Evolutionary conservation across 2,888 invertebrate genomes (phyloP), one percentile per base, ranked within the genome.

Genomic region (Lithosia quadra): DNA sequence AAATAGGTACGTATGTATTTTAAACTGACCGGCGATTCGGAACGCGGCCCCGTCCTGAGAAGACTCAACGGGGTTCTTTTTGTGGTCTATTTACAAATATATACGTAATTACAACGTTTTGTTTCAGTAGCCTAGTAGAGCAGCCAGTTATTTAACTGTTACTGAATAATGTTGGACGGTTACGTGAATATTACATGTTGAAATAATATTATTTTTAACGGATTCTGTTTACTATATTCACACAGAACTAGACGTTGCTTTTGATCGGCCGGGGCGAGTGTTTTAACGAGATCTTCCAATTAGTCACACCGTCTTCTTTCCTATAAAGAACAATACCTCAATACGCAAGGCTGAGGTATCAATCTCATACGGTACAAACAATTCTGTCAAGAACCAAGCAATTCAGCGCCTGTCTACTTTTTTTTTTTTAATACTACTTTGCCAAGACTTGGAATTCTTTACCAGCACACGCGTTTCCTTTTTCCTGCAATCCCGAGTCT

Each of bases 21-120:
- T 34, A 34, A 8, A n/a, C 49, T 49, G 49, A 49, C n/a, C 49
- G n/a, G 49, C n/a, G 8, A 15, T 49, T n/a, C 49, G n/a, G 18
- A 9, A 49, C 49, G 28, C 34, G 18, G 39, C 39, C 15, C 49
- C n/a, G 34, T 34, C 34, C 10, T 0, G 18, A 49, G 49, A 49
- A 49, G 49, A 49, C 49, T 49, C 49, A 49, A n/a, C n/a, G 9
- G n/a, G 49, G 49, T 49, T 49, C 49, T 49, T 49, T 28, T n/a
- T n/a, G n/a, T 49, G 49, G n/a, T 49, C 49, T 49, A 49, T 49
- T 49, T 49, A 49, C n/a, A 49, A 43, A n/a, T 1, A 49, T 43
- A 4, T 49, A 49, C 49, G 49, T 49, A 49, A 49, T 49, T 49
- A 49, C 49, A n/a, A 49, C n/a, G 49, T 49, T 49, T 49, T 49